Conservation (phyloP, 2,113 vertebrate species). For the Rhodinocichla rosea region DNA sequence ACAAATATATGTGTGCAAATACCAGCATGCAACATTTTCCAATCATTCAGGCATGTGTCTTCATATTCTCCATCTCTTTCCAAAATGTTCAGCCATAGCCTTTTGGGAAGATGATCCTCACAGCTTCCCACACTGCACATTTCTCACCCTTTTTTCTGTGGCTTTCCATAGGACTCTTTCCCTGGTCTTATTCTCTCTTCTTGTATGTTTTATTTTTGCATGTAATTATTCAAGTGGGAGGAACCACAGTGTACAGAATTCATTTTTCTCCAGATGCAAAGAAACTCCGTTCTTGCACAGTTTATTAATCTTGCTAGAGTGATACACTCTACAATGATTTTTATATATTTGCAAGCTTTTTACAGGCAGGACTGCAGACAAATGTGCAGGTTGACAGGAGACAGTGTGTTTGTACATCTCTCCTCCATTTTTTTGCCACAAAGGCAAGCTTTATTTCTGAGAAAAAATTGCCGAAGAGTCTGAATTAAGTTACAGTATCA, state of each 20-base stretch:
- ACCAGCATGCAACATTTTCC: neutral
- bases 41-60: neutral
- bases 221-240: neutral
- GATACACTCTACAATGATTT: neutral
- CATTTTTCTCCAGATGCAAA: neutral
- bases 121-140: neutral
- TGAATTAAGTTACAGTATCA: neutral
- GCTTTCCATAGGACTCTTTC: neutral
- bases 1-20: neutral
- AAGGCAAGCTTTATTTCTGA: neutral
- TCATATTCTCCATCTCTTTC: neutral
- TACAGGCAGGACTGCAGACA: neutral
- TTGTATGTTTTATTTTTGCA: neutral
- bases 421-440: neutral
- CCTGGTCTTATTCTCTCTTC: neutral
- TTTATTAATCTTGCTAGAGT: neutral
- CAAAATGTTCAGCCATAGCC: neutral
- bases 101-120: neutral
- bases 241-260: neutral
- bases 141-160: neutral
- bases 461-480: neutral
- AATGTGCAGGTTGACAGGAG: neutral
- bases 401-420: neutral
- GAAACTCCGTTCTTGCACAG: neutral
- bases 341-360: neutral